A percentile compares a stretch with the other conserved stretches of the same genome.
Evolutionary conservation across 2,113 vertebrate genomes (phyloP).

Genomic region (Sapajus apella): DNA sequence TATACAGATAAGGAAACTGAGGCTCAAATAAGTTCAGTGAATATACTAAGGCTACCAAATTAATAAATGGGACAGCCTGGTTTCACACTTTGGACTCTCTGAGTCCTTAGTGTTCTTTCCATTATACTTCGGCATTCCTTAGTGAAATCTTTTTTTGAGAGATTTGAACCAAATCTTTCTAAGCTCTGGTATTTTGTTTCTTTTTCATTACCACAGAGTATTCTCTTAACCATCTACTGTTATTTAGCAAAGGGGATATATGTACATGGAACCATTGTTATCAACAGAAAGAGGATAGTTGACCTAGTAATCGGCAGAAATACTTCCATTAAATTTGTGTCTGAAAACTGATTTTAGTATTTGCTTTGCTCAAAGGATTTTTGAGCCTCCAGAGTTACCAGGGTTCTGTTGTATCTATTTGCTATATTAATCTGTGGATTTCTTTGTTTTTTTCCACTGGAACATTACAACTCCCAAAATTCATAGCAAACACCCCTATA

Average conservation of each 20-base stretch:
- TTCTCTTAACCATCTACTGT: neutral
- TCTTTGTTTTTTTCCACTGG: neutral
- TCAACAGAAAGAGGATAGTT: constrained; percentile 14
- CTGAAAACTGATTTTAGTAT: constrained; percentile 14
- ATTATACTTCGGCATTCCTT: neutral
- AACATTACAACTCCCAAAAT: neutral
- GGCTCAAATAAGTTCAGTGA: neutral
- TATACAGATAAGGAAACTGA: constrained; percentile 13
- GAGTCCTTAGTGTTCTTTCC: constrained; percentile 5
- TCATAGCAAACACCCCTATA: neutral
- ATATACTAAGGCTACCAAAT: neutral
- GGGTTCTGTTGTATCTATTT: neutral
- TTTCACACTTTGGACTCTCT: constrained; percentile 11
- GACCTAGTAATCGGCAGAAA: neutral
- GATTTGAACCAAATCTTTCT: constrained; percentile 29
- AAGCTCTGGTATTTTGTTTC: constrained; percentile 41
- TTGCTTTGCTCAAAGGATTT: neutral
- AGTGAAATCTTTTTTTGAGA: neutral
- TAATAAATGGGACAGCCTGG: neutral
- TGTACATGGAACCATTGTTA: constrained; percentile 11
- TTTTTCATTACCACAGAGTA: neutral
- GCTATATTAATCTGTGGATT: neutral
- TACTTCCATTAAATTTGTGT: constrained; percentile 15
- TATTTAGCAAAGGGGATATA: constrained; percentile 39
- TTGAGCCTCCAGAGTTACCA: neutral